Evolutionary conservation across 2,113 vertebrate species (phyloP).

Genomic region (Pangasianodon gigas): DNA sequence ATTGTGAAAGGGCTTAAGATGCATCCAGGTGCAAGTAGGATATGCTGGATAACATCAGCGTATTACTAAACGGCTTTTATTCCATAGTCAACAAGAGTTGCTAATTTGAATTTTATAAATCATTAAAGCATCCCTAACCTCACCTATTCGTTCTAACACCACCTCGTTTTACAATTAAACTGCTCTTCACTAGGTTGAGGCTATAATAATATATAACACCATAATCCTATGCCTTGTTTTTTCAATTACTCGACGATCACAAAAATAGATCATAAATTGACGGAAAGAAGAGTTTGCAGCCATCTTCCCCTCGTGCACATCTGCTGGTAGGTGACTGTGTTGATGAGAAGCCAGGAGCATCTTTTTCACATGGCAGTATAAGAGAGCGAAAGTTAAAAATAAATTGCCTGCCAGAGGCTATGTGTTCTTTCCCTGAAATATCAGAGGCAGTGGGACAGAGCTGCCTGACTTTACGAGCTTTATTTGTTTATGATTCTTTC

Average conservation of each 20-base stretch:
- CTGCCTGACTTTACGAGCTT: not conserved
- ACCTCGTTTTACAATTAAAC: not conserved
- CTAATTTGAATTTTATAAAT: not conserved
- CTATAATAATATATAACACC: not conserved
- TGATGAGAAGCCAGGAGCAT: slow-evolving; percentile 53
- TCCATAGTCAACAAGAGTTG: not conserved
- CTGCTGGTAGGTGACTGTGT: slow-evolving; percentile 36
- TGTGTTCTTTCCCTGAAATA: slow-evolving; percentile 43
- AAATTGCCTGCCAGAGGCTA: slow-evolving; percentile 53
- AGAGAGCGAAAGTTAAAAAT: slow-evolving; percentile 56
- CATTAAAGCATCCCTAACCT: not conserved
- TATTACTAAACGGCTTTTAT: not conserved
- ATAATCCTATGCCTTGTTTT: not conserved
- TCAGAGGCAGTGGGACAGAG: slow-evolving; percentile 16
- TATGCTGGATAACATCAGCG: not conserved
- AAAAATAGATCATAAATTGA: not conserved
- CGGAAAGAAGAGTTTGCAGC: not conserved
- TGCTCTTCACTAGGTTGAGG: not conserved
- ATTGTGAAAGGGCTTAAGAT: not conserved
- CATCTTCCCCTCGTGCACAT: slow-evolving; percentile 18
- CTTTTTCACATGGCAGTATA: slow-evolving; percentile 47
- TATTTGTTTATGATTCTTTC: slow-evolving; percentile 9
- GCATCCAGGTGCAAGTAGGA: not conserved
- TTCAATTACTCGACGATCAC: not conserved
- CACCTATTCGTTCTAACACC: not conserved